Conservation (phyloP, 2,113 vertebrate species). For the Paralichthys olivaceus region DNA sequence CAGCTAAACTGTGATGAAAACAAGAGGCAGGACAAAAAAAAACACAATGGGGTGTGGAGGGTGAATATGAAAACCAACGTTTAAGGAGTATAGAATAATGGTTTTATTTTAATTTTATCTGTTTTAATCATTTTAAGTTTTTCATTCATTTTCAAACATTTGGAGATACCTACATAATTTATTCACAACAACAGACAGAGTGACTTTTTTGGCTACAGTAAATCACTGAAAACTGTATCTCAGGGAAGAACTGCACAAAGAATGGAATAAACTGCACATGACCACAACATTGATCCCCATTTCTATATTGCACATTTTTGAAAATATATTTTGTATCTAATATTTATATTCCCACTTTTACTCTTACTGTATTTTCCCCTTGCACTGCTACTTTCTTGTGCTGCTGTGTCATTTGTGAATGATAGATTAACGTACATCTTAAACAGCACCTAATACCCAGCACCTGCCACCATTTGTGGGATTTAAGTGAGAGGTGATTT, state of each 20-base stretch:
- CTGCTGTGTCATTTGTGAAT: no score
- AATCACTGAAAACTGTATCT: no score
- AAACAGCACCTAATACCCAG: neutral
- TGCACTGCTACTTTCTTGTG: no score
- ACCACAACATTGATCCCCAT: no score
- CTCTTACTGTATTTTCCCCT: no score
- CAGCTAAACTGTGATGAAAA: conserved; percentile 49
- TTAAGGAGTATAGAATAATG: neutral
- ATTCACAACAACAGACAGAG: no score
- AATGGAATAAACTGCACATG: no score
- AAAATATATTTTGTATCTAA: no score
- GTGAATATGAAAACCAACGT: conserved; percentile 7
- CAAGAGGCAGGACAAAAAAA: conserved; percentile 32
- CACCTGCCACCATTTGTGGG: neutral
- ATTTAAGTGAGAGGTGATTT: neutral
- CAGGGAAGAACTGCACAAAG: no score
- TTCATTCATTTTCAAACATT: neutral
- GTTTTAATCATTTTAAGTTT: neutral
- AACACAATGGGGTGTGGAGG: neutral
- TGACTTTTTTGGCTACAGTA: no score
- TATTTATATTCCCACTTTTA: neutral
- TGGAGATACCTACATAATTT: neutral
- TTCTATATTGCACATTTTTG: no score
- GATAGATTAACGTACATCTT: no score
- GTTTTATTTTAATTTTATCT: neutral